Percentiles rank a stretch among this genome's conserved stretches.
phyloP scores from a whole-genome alignment of 2,888 invertebrate genomes.

The Orthosia incerta region DNA sequence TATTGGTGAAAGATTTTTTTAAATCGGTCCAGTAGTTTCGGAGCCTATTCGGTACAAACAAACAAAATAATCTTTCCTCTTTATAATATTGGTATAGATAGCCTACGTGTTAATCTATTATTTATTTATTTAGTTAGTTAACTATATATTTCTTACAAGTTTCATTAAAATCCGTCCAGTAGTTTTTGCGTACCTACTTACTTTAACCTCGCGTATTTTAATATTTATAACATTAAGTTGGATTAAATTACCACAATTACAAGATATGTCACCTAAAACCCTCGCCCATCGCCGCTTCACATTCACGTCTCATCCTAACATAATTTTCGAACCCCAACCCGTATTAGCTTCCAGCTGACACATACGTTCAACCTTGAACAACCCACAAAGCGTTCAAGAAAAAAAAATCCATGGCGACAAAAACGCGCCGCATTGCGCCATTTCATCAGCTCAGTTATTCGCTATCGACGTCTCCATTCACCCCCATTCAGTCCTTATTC shows the following conservation, averaged over 20 bases:
- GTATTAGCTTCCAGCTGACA: slow-evolving; percentile 19
- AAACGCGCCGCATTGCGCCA: slow-evolving; percentile 64
- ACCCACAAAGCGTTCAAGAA: slow-evolving; percentile 26
- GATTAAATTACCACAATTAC: not conserved
- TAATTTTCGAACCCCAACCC: slow-evolving; percentile 11
- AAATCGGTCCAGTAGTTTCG: no score
- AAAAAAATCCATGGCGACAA: slow-evolving; percentile 48
- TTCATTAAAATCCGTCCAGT: no score
- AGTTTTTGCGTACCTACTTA: no score
- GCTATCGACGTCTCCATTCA: slow-evolving; percentile 53
- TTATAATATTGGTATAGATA: no score
- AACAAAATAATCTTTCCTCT: no score
- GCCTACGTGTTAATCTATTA: no score
- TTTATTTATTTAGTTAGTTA: no score
- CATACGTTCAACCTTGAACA: slow-evolving; percentile 39
- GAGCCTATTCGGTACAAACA: no score
- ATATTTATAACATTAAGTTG: no score
- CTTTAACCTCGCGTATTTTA: no score
- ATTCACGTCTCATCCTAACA: slow-evolving; percentile 12
- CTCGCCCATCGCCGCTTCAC: not conserved
- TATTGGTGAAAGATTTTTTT: no score
- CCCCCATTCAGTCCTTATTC: slow-evolving; percentile 47
- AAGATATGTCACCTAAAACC: slow-evolving; percentile 8
- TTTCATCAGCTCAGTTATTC: slow-evolving; percentile 50
- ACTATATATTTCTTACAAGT: no score